Conservation (phyloP, 2,888 invertebrate species). For the Clistopyga incitator region DNA sequence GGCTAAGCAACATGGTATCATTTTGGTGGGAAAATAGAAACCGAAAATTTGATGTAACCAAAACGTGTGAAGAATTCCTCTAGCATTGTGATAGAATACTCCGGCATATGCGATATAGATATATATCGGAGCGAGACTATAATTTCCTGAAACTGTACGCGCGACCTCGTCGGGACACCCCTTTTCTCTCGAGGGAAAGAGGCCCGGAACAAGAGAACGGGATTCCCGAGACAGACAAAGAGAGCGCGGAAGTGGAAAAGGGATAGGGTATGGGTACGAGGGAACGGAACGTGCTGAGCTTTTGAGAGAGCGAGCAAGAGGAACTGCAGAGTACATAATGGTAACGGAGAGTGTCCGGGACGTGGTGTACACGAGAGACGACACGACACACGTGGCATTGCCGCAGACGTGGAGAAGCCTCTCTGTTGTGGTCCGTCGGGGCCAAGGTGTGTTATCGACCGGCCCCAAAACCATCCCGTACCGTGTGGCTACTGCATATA, state of each 20-base stretch:
- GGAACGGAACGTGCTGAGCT: constrained; percentile 35
- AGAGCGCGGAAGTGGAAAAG: constrained; percentile 7
- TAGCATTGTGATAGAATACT: not conserved
- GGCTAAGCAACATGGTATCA: too few species aligned
- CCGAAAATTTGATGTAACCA: not conserved
- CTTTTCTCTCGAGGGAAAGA: not conserved
- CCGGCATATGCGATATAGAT: not conserved
- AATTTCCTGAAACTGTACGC: constrained; percentile 4
- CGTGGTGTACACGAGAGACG: constrained; percentile 18
- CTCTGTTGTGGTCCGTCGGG: constrained; percentile 61
- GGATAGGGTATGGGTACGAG: not conserved
- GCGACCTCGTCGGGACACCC: not conserved
- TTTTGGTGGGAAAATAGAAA: too few species aligned
- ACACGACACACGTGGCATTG: constrained; percentile 43
- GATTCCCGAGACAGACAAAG: not conserved
- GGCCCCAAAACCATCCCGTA: constrained; percentile 64
- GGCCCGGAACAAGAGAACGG: constrained; percentile 11
- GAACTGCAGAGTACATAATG: constrained; percentile 37
- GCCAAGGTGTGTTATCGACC: constrained; percentile 74
- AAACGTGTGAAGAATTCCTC: not conserved
- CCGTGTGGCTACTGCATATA: constrained; percentile 4
- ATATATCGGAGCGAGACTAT: not conserved
- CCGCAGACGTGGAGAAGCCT: constrained; percentile 45
- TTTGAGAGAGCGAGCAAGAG: constrained; percentile 28
- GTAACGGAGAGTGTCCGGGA: constrained; percentile 34